These are phyloP conservation scores for Teleopsis dalmanni DNA, from an alignment of 1,140 invertebrate species.

Conservation along the genomic window DNA sequence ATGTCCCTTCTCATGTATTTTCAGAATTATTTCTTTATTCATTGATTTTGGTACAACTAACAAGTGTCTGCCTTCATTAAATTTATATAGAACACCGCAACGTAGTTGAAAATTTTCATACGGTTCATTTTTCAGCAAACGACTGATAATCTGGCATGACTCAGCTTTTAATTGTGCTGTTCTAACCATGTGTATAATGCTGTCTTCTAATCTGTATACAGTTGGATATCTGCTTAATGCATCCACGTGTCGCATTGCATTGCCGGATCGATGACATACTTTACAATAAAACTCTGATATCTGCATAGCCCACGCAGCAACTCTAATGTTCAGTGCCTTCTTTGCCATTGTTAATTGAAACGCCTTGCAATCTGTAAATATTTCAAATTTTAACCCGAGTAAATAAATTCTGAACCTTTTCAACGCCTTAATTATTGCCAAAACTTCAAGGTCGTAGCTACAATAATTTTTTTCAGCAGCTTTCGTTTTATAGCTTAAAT, in stretches of 20 bases:
- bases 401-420: conserved; percentile 27
- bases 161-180: no score
- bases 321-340: conserved; percentile 8
- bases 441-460: conserved; percentile 25
- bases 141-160: no score
- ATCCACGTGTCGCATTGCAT: conserved; percentile 25
- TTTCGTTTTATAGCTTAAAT: conserved; percentile 24
- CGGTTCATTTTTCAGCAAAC: no score
- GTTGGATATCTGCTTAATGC: conserved; percentile 29
- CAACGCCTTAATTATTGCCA: conserved; percentile 21
- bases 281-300: conserved; percentile 26
- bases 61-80: no score
- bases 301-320: conserved; percentile 26
- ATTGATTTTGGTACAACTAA: no score
- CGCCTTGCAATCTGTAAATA: conserved; percentile 23
- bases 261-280: conserved; percentile 19
- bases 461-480: conserved; percentile 21
- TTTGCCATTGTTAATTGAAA: conserved; percentile 1
- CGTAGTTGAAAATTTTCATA: no score
- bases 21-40: no score
- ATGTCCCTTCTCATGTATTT: no score
- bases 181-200: no score
- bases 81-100: no score
- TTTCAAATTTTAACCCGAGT: conserved; percentile 15
- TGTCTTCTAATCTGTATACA: no score